Evolutionary conservation across 1,140 invertebrate species (phyloP).

Genomic region (Drosophila subobscura): DNA sequence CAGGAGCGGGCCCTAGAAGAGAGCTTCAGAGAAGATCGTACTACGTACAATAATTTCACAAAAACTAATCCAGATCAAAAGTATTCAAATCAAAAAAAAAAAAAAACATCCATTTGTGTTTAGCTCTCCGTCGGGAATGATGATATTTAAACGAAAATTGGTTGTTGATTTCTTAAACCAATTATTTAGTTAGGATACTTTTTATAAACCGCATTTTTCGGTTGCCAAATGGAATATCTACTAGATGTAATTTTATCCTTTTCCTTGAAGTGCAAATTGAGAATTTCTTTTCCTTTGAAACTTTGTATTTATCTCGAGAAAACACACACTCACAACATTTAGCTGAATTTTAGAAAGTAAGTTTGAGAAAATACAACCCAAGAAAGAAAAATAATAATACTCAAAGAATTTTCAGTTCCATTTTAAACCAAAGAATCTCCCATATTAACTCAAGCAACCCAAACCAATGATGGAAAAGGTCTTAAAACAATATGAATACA

Average conservation of each 20-base stretch:
- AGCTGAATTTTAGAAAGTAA: constrained; percentile 70
- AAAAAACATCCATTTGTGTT: constrained; percentile 46
- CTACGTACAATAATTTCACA: constrained; percentile 71
- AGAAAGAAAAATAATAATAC: constrained; percentile 20
- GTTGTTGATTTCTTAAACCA: constrained; percentile 38
- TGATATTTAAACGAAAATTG: constrained; percentile 40
- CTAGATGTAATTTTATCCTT: constrained; percentile 6
- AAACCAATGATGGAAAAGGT: constrained; percentile 12
- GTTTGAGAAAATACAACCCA: constrained; percentile 5
- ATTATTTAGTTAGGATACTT: constrained; percentile 59
- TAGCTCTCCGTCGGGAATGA: constrained; percentile 34
- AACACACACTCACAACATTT: constrained; percentile 22
- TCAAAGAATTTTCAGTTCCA: constrained; percentile 30
- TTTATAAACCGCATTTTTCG: constrained; percentile 32
- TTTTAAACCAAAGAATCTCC: constrained; percentile 43
- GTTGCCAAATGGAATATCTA: constrained; percentile 15
- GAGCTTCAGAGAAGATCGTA: constrained; percentile 16
- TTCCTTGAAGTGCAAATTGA: constrained; percentile 61
- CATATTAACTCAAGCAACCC: constrained; percentile 21
- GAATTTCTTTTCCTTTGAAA: constrained; percentile 45
- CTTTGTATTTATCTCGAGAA: constrained; percentile 33
- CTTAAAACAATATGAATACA: constrained; percentile 19
- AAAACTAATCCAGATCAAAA: constrained; percentile 66
- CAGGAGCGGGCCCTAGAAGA: constrained; percentile 18
- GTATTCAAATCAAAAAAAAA: constrained; percentile 63